A percentile compares a stretch with the other conserved stretches of the same genome.
Evolutionary conservation across 2,888 invertebrate species (phyloP).

Genomic region (Melipona bicolor): DNA sequence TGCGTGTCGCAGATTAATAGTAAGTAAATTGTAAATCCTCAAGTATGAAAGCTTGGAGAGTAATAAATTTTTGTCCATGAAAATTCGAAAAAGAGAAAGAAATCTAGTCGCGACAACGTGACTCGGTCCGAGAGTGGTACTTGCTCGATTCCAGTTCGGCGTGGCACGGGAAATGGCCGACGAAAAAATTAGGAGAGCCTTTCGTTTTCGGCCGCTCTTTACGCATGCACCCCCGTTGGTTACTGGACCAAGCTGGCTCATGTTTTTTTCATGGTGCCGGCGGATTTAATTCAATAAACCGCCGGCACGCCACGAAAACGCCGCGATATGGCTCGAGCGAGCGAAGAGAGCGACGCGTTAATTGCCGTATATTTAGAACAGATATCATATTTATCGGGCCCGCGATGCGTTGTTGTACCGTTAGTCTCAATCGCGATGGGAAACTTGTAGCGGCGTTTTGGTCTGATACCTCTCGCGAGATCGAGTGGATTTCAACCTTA

Average conservation of each 20-base stretch:
- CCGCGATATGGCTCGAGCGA: background rate
- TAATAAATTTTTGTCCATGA: no score
- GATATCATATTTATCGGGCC: slow-evolving; percentile 1
- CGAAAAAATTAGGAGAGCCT: background rate
- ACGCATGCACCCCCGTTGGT: background rate
- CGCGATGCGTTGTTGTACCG: background rate
- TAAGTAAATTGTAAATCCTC: background rate
- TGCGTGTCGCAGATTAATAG: background rate
- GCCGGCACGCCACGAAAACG: background rate
- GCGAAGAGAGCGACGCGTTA: background rate
- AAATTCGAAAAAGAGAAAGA: background rate
- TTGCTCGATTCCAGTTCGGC: no score
- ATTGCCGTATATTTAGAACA: background rate
- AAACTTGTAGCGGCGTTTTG: background rate
- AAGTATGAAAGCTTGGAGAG: background rate
- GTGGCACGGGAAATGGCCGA: no score
- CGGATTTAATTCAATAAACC: slow-evolving; percentile 6
- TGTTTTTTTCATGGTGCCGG: background rate
- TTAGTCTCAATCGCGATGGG: slow-evolving; percentile 9
- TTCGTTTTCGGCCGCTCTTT: slow-evolving; percentile 9
- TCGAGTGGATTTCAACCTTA: background rate
- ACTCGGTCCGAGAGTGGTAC: background rate
- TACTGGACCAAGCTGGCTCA: slow-evolving; percentile 4
- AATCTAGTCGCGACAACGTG: no score
- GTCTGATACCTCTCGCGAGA: background rate